Evolutionary conservation across 1,140 invertebrate genomes (phyloP).

Genomic region (Aphidius gifuensis): DNA sequence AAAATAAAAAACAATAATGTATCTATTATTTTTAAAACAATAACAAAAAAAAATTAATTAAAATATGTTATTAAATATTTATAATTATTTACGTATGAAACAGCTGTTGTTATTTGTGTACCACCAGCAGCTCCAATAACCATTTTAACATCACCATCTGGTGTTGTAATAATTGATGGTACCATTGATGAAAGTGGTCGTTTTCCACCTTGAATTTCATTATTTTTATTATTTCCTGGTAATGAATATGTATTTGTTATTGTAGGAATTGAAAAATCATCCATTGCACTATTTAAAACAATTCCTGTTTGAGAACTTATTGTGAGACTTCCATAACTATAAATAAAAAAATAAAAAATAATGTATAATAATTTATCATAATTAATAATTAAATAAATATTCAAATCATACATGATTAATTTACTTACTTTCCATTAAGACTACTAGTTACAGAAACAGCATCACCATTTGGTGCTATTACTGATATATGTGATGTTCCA

Average conservation of each 20-base stretch:
- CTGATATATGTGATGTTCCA: constrained; percentile 88
- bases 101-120: constrained; percentile 80
- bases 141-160: constrained; percentile 69
- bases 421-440: constrained; percentile 84
- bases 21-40: too few species aligned
- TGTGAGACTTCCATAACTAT: constrained; percentile 75
- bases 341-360: constrained; percentile 29
- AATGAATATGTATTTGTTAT: constrained; percentile 75
- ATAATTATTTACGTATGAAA: constrained; percentile 66
- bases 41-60: neutral
- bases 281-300: constrained; percentile 91
- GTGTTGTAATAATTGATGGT: constrained; percentile 78
- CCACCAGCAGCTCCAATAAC: constrained; percentile 91
- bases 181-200: constrained; percentile 89
- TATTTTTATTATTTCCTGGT: constrained; percentile 66
- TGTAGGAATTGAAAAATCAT: constrained; percentile 86
- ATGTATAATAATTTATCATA: too few species aligned
- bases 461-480: constrained; percentile 83
- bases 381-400: too few species aligned
- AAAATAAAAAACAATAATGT: constrained; percentile 30
- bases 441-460: constrained; percentile 91
- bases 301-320: constrained; percentile 82
- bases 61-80: too few species aligned
- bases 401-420: neutral
- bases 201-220: constrained; percentile 79